Evolutionary conservation across 2,797 vertebrate species (phyloP).

Genomic region (Parambassis ranga): DNA sequence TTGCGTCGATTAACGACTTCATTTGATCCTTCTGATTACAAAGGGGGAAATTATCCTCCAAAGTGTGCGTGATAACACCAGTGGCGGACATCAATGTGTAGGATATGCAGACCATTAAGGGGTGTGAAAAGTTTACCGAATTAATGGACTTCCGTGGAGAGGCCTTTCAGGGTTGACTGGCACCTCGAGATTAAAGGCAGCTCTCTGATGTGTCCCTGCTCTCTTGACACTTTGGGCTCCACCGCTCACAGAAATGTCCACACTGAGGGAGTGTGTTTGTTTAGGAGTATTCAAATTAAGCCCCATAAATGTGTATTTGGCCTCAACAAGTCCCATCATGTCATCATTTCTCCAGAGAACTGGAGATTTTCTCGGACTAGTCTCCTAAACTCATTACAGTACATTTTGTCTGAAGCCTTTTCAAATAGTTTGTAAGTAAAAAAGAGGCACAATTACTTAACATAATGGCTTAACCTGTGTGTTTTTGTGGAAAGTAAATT

Average conservation of each 20-base stretch:
- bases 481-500: too few relatives aligned
- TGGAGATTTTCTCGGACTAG: too few relatives aligned
- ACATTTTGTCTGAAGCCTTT: too few relatives aligned
- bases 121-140: constrained; percentile 81
- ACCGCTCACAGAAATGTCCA: not conserved
- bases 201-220: constrained; percentile 62
- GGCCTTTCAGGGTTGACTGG: constrained; percentile 77
- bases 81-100: constrained; percentile 76
- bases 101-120: constrained; percentile 74
- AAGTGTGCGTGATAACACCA: constrained; percentile 77
- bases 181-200: constrained; percentile 78
- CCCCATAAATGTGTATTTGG: not conserved
- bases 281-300: not conserved
- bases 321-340: not conserved
- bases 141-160: constrained; percentile 79
- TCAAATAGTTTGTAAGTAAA: too few relatives aligned
- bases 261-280: too few relatives aligned
- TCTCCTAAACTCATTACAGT: too few relatives aligned
- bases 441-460: too few relatives aligned
- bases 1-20: constrained; percentile 78
- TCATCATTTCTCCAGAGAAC: not conserved
- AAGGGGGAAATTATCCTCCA: constrained; percentile 74
- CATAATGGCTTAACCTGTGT: too few relatives aligned
- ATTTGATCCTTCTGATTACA: constrained; percentile 78
- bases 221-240: constrained; percentile 43